Base-by-base conservation (phyloP, 2,797 vertebrate species). In the Glyptemys insculpta region DNA sequence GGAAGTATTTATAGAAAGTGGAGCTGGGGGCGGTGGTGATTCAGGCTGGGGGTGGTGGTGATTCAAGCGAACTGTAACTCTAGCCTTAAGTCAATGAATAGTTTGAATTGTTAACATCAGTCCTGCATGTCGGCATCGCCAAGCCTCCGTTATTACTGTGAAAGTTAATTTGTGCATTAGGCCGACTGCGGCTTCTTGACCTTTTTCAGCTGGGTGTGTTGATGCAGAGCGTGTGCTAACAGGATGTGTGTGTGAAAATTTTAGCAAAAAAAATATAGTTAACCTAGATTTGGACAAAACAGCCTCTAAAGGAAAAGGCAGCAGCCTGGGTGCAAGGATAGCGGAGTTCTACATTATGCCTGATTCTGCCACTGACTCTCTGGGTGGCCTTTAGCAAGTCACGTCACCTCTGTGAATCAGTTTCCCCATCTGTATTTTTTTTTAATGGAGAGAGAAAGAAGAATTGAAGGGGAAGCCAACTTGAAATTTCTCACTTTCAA, bases 221-320 rank as follows among this genome's bases (percentile, higher is more conserved):
- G 29, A 83, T 41, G 29, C 34, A 6, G 47, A 78, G 80, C 14
- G 52, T 41, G 37, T 72, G 37, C 2, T 4, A 47, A 27, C 0
- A 12, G 59, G 25, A 9, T 79, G 86, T 57, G 83, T 10, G 1
- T 47, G 1, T 15, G 14, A 88, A 72, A 37, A n/a, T 21, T 52
- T 78, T 78, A 78, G 27, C 44, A 10, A 31, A 49, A 78, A 76
- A 37, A 68, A 65, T 9, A 74, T 2, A 25, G 47, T 19, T 3
- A 85, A 34, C 21, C 50, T 89, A 84, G 85, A 82, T 74, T 52
- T 86, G 47, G 52, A 8, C 31, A 49, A 54, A 76, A 15, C 49
- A 57, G 15, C 31, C 21, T n/a, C 5, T 2, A 0, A 78, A 31
- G 0, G 6, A 53, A 47, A 50, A 23, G 4, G 9, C 16, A 57